phyloP scores from a whole-genome alignment of 2,113 vertebrate species.

The Tetrao urogallus region DNA sequence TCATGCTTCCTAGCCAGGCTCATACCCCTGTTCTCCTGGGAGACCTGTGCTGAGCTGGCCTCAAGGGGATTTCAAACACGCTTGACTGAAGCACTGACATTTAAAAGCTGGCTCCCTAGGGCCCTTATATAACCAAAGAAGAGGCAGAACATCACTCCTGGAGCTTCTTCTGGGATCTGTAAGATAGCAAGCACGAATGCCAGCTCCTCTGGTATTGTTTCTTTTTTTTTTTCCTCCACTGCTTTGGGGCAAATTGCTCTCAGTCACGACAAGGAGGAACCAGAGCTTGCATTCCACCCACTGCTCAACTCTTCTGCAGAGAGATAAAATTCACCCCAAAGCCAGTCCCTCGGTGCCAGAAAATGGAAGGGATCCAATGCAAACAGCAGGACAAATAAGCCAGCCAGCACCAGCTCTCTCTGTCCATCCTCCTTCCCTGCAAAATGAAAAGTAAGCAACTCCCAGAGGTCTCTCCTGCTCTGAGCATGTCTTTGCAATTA shows the following conservation, averaged over 20 bases:
- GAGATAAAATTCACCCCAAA: constrained; percentile 23
- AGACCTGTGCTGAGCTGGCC: background rate
- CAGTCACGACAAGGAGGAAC: background rate
- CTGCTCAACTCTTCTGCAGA: background rate
- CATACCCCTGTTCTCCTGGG: background rate
- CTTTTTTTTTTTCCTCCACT: background rate
- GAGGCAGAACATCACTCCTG: background rate
- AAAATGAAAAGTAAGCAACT: background rate
- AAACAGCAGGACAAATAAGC: constrained; percentile 20
- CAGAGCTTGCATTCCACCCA: background rate
- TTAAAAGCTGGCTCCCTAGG: background rate
- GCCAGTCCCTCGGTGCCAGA: background rate
- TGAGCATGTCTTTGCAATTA: constrained; percentile 5
- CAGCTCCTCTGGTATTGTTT: background rate
- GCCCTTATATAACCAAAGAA: background rate
- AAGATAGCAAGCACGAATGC: background rate
- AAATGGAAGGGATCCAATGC: background rate
- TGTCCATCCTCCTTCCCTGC: background rate
- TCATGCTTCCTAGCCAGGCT: background rate
- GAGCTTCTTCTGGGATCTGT: background rate
- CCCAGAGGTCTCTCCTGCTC: background rate
- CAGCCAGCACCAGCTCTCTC: background rate
- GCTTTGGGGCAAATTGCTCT: background rate
- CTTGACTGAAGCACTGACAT: background rate
- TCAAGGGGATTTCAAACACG: background rate